Evolutionary conservation across 2,113 vertebrate genomes (phyloP), one percentile per base, ranked within the genome.

Genomic region (Uropsilus gracilis): DNA sequence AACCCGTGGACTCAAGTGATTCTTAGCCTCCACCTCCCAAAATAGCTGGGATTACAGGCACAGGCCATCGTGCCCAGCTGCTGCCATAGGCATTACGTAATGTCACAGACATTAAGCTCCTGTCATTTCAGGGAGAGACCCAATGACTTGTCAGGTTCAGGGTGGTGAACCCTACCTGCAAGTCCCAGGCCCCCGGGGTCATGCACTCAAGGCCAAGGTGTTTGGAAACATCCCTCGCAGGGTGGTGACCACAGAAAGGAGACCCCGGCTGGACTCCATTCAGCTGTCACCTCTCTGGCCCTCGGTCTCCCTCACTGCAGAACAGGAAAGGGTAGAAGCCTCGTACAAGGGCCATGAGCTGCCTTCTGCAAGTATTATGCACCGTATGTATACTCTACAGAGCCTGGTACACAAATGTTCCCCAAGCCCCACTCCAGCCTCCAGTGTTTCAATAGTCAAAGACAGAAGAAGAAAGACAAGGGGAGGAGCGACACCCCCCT

Each of bases 181-280:
- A 50, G 50, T 61, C 2, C 8, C 69, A 83, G 39, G 34, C 46
- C 0, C n/a, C 26, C 0, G 17, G 0, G 6, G 32, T 71, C 3
- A 2, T 4, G 44, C 50, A 8, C 34, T 26, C n/a, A 9, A 14
- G 37, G 5, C 71, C 84, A 37, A 24, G 18, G 34, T 6, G 37
- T 5, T 34, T 0, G 22, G 63, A 57, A n/a, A 12, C 5, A 9
- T 3, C 39, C 55, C 26, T 28, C 12, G 26, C 30, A 39, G 37
- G 26, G 30, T 10, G 8, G 24, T 44, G 13, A 28, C n/a, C 83
- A 0, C n/a, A 4, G 34, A 22, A 13, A 44, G 44, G 61, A 55
- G 42, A 53, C 0, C 0, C 59, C 30, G 8, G 69, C 32, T 64
- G 42, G 53, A 7, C 34, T 18, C 13, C 42, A 17, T 53, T n/a